Base-by-base conservation (phyloP, 2,888 invertebrate genomes). In the Drosophila nr. perissopoda region DNA sequence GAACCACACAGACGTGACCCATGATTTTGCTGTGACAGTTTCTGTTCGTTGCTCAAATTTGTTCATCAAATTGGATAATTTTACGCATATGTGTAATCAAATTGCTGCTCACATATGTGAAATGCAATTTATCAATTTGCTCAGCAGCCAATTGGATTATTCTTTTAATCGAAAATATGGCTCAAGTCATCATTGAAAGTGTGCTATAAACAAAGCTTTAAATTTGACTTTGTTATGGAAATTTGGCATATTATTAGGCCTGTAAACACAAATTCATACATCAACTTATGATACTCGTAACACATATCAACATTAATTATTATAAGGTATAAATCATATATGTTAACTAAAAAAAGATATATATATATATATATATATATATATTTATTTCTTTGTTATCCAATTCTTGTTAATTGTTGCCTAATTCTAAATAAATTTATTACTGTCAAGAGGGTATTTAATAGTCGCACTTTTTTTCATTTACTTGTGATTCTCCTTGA, bases 71-170 rank as follows among this genome's bases (percentile, higher is more conserved):
- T 29, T 70, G 21, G 31, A 13, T 52, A 21, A 29, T 49, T 56
- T 40, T 27, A 21, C 4, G 16, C 31, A 40, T 33, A 21, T 48
- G 5, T 48, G 27, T 34, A n/a, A 52, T 40, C 2, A 18, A n/a
- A n/a, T 65, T 29, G 34, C 10, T 25, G 31, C n/a, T 29, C 31
- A 21, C 33, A 6, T 29, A 10, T n/a, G 36, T 13, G 10, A 31
- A 3, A 31, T 31, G 21, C 21, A 2, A 8, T 25, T 13, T 27
- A 16, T 3, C n/a, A 21, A 61, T 53, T 52, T 21, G 18, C 7
- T 8, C 27, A 16, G 34, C 29, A 29, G 67, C 27, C 64, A 68
- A 68, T 68, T 51, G 54, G n/a, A 29, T 68, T 25, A 33, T 13
- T 25, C 1, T 31, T 3, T 34, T 25, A 48, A 34, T 29, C 52